A percentile compares a stretch with the other conserved stretches of the same genome.
Conservation (phyloP, 2,888 invertebrate species). For the Nomada ruficornis region DNA sequence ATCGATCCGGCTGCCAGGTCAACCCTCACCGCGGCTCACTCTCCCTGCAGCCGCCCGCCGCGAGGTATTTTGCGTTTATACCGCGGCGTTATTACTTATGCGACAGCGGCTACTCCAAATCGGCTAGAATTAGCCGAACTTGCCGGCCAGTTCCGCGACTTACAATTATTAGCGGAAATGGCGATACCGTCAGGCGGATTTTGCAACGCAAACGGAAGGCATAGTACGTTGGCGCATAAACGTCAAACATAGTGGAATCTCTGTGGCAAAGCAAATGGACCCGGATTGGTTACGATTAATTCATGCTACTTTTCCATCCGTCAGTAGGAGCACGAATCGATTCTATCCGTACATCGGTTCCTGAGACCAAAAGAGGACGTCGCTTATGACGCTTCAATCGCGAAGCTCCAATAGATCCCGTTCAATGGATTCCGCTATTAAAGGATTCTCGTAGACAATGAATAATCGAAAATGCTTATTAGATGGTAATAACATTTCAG, state of each 20-base stretch:
- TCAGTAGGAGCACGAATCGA: conserved; percentile 41
- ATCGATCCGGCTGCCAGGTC: conserved; percentile 79
- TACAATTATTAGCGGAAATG: background rate
- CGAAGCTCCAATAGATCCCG: conserved; percentile 14
- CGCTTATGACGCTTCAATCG: conserved; percentile 50
- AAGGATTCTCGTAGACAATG: conserved; percentile 43
- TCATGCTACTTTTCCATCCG: conserved; percentile 56
- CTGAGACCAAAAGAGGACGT: conserved; percentile 15
- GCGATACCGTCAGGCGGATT: background rate
- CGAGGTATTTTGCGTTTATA: conserved; percentile 68
- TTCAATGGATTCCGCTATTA: conserved; percentile 35
- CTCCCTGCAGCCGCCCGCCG: conserved; percentile 58
- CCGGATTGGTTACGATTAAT: conserved; percentile 60
- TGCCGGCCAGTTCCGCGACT: background rate
- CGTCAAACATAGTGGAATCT: conserved; percentile 5
- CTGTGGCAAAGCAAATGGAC: conserved; percentile 53
- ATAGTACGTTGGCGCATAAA: background rate
- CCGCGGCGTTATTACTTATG: conserved; percentile 73
- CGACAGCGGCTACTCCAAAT: conserved; percentile 45
- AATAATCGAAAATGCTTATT: conserved; percentile 36
- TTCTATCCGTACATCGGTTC: conserved; percentile 43
- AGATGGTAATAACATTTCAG: conserved; percentile 12
- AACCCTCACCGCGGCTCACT: conserved; percentile 73
- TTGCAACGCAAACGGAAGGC: background rate
- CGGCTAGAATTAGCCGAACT: conserved; percentile 36